Evolutionary conservation across 1,140 invertebrate genomes (phyloP).

Genomic region (Ganaspis sp.): DNA sequence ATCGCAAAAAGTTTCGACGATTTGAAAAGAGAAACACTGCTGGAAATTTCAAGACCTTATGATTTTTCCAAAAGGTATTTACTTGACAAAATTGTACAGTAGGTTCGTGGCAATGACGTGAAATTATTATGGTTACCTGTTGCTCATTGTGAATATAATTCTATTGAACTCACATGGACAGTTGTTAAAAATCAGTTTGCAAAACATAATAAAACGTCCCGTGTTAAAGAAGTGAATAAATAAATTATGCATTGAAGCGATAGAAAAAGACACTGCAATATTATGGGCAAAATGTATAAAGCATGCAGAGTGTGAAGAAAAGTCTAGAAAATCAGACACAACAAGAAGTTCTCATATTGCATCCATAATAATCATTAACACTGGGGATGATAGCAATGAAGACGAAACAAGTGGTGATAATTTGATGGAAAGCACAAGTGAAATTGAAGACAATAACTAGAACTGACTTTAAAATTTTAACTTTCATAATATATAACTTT

Average conservation of each 20-base stretch:
- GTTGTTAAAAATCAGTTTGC: neutral
- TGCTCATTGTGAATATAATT: neutral
- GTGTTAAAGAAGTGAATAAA: neutral
- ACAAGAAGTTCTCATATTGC: neutral
- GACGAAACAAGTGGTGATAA: neutral
- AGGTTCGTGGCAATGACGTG: neutral
- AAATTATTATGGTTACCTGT: neutral
- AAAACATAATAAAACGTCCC: neutral
- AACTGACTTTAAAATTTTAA: no score
- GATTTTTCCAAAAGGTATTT: neutral
- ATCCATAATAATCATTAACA: no score
- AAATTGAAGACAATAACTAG: neutral
- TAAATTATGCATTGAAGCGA: neutral
- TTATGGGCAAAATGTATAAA: neutral
- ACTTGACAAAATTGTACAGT: neutral
- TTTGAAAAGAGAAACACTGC: neutral
- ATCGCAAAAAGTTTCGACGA: neutral
- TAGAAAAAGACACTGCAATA: neutral
- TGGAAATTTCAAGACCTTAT: neutral
- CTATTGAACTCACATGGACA: neutral
- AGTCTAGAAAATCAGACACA: neutral
- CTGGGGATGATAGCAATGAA: neutral
- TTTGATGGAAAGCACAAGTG: neutral
- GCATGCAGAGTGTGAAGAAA: neutral
- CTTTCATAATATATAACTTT: no score